Evolutionary conservation across 2,888 invertebrate species (phyloP).

Genomic region (Alcis repandata): DNA sequence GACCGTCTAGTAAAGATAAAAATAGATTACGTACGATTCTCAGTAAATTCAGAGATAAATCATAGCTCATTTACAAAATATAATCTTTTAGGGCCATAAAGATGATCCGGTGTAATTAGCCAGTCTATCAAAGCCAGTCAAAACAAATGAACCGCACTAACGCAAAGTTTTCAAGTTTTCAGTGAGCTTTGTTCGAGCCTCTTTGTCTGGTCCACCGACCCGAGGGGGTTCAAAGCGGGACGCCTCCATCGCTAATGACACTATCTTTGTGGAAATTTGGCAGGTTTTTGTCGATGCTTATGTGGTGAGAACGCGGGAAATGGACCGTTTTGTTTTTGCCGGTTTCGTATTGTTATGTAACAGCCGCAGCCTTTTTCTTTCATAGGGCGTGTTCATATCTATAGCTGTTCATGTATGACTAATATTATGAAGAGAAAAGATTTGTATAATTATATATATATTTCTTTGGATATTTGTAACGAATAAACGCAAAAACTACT

Average conservation of each 20-base stretch:
- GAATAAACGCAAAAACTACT: too few relatives aligned
- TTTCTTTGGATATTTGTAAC: too few relatives aligned
- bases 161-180: conserved; percentile 44
- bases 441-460: too few relatives aligned
- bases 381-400: conserved; percentile 2
- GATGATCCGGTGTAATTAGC: conserved; percentile 32
- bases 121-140: conserved; percentile 43
- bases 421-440: too few relatives aligned
- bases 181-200: conserved; percentile 40
- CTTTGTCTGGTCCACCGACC: conserved; percentile 38
- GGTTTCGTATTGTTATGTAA: conserved; percentile 30
- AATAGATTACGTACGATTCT: too few relatives aligned
- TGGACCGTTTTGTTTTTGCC: conserved; percentile 45
- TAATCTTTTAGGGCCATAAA: conserved; percentile 16
- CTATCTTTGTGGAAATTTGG: conserved; percentile 61
- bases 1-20: too few relatives aligned
- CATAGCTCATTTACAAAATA: conserved; percentile 2
- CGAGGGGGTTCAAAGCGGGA: conserved; percentile 33
- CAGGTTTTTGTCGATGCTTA: conserved; percentile 48
- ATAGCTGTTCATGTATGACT: background rate
- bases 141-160: conserved; percentile 46
- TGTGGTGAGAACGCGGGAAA: conserved; percentile 40
- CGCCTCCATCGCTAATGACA: conserved; percentile 63
- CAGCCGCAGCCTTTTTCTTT: conserved; percentile 20
- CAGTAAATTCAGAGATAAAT: background rate